Percentiles rank a stretch among this genome's conserved stretches.
These are phyloP conservation scores for Anoplius nigerrimus DNA, from an alignment of 2,888 invertebrate species.

Conservation along the genomic window DNA sequence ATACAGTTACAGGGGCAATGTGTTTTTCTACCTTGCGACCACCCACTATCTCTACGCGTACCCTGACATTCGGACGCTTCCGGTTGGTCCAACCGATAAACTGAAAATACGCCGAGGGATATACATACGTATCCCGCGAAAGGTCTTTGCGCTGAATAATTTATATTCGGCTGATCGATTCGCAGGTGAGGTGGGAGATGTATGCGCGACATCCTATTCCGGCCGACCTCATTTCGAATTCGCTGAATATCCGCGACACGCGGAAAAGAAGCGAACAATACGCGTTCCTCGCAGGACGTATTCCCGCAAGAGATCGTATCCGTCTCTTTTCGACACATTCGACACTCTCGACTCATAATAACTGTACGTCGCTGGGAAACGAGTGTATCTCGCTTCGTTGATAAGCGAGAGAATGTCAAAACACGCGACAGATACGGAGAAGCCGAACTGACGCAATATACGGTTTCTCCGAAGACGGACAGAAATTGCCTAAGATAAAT, in stretches of 20 bases:
- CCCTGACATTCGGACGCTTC: no score
- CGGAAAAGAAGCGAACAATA: background rate
- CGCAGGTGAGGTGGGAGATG: conserved; percentile 19
- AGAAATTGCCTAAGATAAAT: no score
- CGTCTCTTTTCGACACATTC: background rate
- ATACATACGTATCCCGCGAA: conserved; percentile 13
- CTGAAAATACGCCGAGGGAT: conserved; percentile 17
- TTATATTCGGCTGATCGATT: conserved; percentile 41
- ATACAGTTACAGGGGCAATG: no score
- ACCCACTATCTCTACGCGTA: no score
- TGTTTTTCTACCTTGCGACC: no score
- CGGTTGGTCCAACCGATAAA: conserved; percentile 18
- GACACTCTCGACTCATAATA: background rate
- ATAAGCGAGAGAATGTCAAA: no score
- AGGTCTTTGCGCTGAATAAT: conserved; percentile 48
- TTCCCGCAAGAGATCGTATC: background rate
- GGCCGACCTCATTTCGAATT: conserved; percentile 36
- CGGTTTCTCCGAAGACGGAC: no score
- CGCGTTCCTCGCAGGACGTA: background rate
- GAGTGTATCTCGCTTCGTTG: no score
- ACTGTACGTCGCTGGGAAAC: no score
- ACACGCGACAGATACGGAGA: no score
- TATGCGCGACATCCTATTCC: conserved; percentile 27
- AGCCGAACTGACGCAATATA: no score
- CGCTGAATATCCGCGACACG: conserved; percentile 9